These are phyloP conservation scores for Lacanobia oleracea DNA, from an alignment of 2,888 invertebrate species.

Conservation along the genomic window DNA sequence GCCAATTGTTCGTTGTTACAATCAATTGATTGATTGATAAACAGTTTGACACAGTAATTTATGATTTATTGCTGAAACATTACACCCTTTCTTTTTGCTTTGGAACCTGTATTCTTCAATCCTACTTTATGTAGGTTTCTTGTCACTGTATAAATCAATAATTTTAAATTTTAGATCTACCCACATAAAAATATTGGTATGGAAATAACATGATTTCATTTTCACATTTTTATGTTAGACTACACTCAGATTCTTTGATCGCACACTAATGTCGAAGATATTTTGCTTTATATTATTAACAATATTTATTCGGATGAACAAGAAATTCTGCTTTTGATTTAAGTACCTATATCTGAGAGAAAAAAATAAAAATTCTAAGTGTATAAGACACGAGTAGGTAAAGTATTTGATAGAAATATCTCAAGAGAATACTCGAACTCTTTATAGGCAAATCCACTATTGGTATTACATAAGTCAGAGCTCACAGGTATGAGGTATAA, in stretches of 20 bases:
- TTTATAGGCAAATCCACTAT: slow-evolving; percentile 65
- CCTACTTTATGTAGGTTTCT: not conserved
- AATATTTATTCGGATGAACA: slow-evolving; percentile 50
- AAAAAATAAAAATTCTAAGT: slow-evolving; percentile 21
- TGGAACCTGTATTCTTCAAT: not conserved
- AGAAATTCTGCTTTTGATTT: slow-evolving; percentile 33
- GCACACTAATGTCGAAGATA: slow-evolving; percentile 17
- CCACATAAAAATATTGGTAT: slow-evolving; percentile 20
- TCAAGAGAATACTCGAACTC: slow-evolving; percentile 58
- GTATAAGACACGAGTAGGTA: slow-evolving; percentile 30
- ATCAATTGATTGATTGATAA: slow-evolving; percentile 52
- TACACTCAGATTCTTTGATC: slow-evolving; percentile 29
- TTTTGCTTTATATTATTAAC: slow-evolving; percentile 46
- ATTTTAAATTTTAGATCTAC: not conserved
- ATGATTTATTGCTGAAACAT: slow-evolving; percentile 53
- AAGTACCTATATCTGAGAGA: slow-evolving; percentile 14
- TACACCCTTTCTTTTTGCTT: slow-evolving; percentile 1
- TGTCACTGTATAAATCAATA: not conserved
- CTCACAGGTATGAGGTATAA: slow-evolving; percentile 78
- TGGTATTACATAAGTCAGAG: slow-evolving; percentile 76
- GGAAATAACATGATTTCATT: slow-evolving; percentile 23
- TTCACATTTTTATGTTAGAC: slow-evolving; percentile 20
- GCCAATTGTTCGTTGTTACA: slow-evolving; percentile 52
- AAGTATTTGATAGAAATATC: slow-evolving; percentile 48
- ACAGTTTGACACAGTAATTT: slow-evolving; percentile 40